Base-by-base conservation (phyloP, 2,888 invertebrate genomes). In the Aporophyla lueneburgensis region DNA sequence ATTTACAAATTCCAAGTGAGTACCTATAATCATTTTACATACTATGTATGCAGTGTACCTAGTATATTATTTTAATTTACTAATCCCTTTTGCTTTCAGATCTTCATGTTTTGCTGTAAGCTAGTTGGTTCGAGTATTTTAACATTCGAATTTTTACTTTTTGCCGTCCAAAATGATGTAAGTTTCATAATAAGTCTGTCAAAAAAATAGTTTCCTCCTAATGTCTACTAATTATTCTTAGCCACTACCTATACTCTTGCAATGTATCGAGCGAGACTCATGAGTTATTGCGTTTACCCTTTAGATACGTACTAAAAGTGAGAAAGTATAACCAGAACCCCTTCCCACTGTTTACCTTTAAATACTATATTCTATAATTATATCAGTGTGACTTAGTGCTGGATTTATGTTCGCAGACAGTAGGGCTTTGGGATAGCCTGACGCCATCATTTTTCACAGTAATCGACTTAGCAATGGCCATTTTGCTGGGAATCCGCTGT, bases 1-100 rank as follows among this genome's bases (percentile, higher is more conserved):
- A 76, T 91, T 58, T 91, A 88, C 76, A 89, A 85, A 78, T 92
- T 93, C 78, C 92, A 92, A 90, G 93, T 93, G 84, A 78, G 83
- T 81, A n/a, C n/a, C n/a, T n/a, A 56, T 24, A 51, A 46, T 24
- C 43, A 46, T 33, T 27, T 65, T 43, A 7, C 19, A 5, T 54
- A 27, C 5, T 7, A 16, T 24, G n/a, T 16, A 3, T 24, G 24
- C 16, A n/a, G 6, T 5, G n/a, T 5, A 2, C 24, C 24, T 16
- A 43, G n/a, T 40, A 62, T 14, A n/a, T 43, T n/a, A 33, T n/a
- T 53, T n/a, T 46, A 63, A 24, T n/a, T 53, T 51, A 53, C 51
- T 62, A n/a, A 61, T 63, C n/a, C 21, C 0, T 59, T 59, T 54
- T 78, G 72, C 49, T 71, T 91, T 51, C 90, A 93, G 93, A 84